Evolutionary conservation across 1,140 invertebrate genomes (phyloP), one percentile per base, ranked within the genome.

Genomic region (Bombus confusus): DNA sequence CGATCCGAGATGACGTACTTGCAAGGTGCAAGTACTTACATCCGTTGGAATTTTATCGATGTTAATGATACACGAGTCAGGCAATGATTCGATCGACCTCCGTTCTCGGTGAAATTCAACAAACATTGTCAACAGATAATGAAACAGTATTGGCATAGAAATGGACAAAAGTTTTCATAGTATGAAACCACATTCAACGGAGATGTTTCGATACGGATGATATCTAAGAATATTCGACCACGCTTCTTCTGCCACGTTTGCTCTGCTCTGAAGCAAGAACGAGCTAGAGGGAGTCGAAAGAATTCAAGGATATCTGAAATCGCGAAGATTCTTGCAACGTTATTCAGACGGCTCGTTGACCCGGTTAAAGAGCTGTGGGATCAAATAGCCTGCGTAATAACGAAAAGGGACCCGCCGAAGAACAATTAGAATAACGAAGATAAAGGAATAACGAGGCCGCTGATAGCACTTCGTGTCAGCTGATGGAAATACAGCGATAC

Each of bases 11-110:
- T 64, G 39, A 75, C 62, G 79, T 37, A 52, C 6, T 31, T 37
- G 39, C 47, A 75, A 87, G 66, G 57, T 34, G 75, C 57, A 72
- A 87, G 28, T 41, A 64, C 66, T 77, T 78, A 72, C 66, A 77
- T 78, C 34, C 47, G 68, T n/a, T 62, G 74, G 85, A 89, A 84
- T 90, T 88, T 90, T 88, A 81, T 81, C 81, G 83, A 86, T 73
- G 80, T 90, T 90, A 86, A 90, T 88, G 86, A 86, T 86, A 82
- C 75, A 22, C 69, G 69, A 37, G 43, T 34, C 41, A 80, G 34
- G 9, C 52, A 59, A 13, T 83, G 88, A 90, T 90, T 88, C 80
- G 71, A 64, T 79, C 73, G 83, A 64, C 80, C 88, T 90, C 85
- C 83, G 66, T 74, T 73, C 43, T 37, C 66, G 62, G 81, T 80